Base-by-base conservation (phyloP, 2,113 vertebrate genomes). In the Ascaphus truei region DNA sequence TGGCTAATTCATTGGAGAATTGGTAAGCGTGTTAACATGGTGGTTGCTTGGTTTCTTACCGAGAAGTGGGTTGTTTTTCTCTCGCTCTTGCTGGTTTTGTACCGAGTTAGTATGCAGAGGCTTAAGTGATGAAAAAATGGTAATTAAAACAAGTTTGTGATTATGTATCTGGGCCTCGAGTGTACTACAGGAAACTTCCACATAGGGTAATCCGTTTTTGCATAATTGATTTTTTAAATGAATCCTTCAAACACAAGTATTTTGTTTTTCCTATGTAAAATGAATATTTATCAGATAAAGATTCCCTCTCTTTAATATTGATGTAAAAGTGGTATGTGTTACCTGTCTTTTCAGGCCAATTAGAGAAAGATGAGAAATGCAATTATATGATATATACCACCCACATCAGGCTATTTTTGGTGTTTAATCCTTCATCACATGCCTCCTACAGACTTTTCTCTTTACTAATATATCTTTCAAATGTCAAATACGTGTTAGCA, bases 111-210 rank as follows among this genome's bases (percentile, higher is more conserved):
- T 68, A 43, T 68, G 29, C 26, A 31, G 27, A 67, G 15, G 34
- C 55, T 43, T 34, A 51, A 66, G 36, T 66, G 50, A 66, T 43
- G 25, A 30, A 25, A 26, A 41, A 45, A 47, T n/a, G 45, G 57
- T 31, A 37, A 43, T 57, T 45, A 57, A 57, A 57, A 57, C 6
- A 57, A 57, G 27, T 29, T 47, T 47, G 25, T 57, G 37, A 68
- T 68, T 68, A 65, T 65, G 62, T 18, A 65, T 67, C 18, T 67
- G 37, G 45, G 51, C 36, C 29, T 23, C 26, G 64, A 57, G 52
- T 68, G 18, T 57, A 43, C 53, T 16, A 47, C 52, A 34, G 63
- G 63, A 55, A 37, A 23, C 33, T 43, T 52, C 34, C 29, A 15
- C 48, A 53, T 8, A 15, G 13, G 29, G 48, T 30, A 50, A 41